Evolutionary conservation across 2,888 invertebrate genomes (phyloP).

Genomic region (Macroteleia sp.): DNA sequence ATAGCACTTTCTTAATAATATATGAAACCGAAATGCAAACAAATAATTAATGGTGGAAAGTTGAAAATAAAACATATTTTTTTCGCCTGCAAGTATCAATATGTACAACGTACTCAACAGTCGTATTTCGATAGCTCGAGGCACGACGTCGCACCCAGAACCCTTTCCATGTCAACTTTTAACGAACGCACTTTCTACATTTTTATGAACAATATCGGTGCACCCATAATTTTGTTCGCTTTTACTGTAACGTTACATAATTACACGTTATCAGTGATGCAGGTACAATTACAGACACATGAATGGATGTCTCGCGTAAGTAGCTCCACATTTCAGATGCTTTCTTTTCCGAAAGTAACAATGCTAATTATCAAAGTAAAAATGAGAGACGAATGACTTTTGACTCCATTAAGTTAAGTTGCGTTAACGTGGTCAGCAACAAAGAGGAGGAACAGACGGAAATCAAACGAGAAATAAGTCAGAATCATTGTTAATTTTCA

Average conservation of each 20-base stretch:
- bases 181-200: conserved; percentile 49
- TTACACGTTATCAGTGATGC: conserved; percentile 47
- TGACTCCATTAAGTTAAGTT: conserved; percentile 44
- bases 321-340: conserved; percentile 28
- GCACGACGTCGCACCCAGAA: conserved; percentile 3
- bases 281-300: conserved; percentile 20
- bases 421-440: background rate
- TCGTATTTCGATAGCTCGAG: conserved; percentile 8
- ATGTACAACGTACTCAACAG: conserved; percentile 6
- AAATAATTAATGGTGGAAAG: conserved; percentile 14
- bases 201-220: conserved; percentile 38
- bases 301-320: conserved; percentile 23
- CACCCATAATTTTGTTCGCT: conserved; percentile 16
- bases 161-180: conserved; percentile 31
- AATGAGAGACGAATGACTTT: conserved; percentile 37
- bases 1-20: too few relatives aligned
- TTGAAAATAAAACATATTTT: background rate
- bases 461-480: too few relatives aligned
- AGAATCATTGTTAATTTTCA: too few relatives aligned
- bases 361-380: conserved; percentile 25
- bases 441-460: too few relatives aligned
- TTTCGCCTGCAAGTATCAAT: background rate
- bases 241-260: conserved; percentile 27
- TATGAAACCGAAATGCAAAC: too few relatives aligned
- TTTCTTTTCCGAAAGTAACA: conserved; percentile 15